A percentile compares a stretch with the other conserved stretches of the same genome.
These are phyloP conservation scores for Brenthis ino DNA, from an alignment of 2,888 invertebrate genomes.

Conservation along the genomic window DNA sequence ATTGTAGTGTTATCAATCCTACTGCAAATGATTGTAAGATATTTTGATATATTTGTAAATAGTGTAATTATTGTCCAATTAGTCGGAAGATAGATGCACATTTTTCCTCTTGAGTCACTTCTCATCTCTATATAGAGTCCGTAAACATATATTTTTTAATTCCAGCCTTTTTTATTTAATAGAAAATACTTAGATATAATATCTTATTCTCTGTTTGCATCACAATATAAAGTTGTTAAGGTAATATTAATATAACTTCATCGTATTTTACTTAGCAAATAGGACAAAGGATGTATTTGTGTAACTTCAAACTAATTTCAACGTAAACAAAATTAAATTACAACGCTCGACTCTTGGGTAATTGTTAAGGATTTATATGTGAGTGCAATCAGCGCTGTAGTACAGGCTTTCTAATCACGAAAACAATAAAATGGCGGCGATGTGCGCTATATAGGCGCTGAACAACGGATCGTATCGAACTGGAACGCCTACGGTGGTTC, in stretches of 20 bases:
- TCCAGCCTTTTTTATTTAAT: too few species aligned
- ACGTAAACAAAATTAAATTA: slow-evolving; percentile 34
- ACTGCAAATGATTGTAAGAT: background rate
- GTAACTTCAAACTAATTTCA: slow-evolving; percentile 27
- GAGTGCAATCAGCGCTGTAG: slow-evolving; percentile 42
- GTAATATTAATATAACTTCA: background rate
- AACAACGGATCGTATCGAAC: slow-evolving; percentile 36
- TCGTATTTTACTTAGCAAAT: background rate
- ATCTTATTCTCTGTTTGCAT: too few species aligned
- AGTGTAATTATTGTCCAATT: too few species aligned
- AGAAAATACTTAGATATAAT: too few species aligned
- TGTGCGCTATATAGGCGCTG: slow-evolving; percentile 29
- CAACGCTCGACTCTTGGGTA: slow-evolving; percentile 19
- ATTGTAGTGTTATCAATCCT: slow-evolving; percentile 12
- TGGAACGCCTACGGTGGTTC: slow-evolving; percentile 37
- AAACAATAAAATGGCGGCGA: slow-evolving; percentile 49
- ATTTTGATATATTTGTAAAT: background rate
- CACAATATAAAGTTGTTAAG: background rate
- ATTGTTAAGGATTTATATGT: slow-evolving; percentile 42
- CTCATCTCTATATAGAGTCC: too few species aligned
- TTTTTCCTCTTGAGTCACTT: too few species aligned
- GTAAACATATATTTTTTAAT: too few species aligned
- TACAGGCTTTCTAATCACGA: slow-evolving; percentile 51
- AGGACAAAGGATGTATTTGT: background rate
- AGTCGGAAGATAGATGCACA: too few species aligned